Conservation (phyloP, 1,140 invertebrate species). For the Dolichoris vasculosae region DNA sequence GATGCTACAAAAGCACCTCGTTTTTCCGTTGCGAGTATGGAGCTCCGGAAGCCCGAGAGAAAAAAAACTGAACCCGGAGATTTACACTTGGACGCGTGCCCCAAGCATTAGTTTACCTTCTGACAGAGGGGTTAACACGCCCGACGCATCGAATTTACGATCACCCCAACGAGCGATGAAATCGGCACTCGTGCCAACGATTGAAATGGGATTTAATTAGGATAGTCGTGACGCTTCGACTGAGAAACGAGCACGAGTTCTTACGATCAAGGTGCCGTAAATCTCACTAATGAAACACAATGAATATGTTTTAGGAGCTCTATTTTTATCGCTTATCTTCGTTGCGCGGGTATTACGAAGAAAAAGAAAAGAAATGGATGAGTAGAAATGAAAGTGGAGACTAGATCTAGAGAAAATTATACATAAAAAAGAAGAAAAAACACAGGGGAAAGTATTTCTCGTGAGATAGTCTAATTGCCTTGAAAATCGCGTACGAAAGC, state of each 20-base stretch:
- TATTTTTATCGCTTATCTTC: neutral
- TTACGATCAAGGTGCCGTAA: neutral
- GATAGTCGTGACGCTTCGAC: neutral
- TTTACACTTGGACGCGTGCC: slow-evolving; percentile 14
- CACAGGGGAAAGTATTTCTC: neutral
- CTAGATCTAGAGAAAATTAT: neutral
- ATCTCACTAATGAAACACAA: slow-evolving; percentile 36
- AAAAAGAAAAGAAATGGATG: neutral
- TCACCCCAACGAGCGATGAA: neutral
- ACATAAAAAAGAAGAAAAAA: neutral
- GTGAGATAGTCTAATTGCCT: slow-evolving; percentile 47
- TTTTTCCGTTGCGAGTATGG: neutral
- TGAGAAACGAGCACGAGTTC: neutral
- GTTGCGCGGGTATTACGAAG: neutral
- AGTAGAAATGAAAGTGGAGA: neutral
- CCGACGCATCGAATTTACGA: slow-evolving; percentile 35
- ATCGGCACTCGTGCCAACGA: neutral
- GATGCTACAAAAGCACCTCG: slow-evolving; percentile 18
- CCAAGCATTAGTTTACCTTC: slow-evolving; percentile 18
- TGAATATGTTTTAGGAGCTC: neutral
- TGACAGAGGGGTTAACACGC: slow-evolving; percentile 21
- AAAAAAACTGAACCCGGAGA: slow-evolving; percentile 5
- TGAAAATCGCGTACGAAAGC: slow-evolving; percentile 48
- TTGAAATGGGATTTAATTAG: slow-evolving; percentile 18
- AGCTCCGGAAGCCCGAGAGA: neutral